phyloP scores from a whole-genome alignment of 2,797 vertebrate species.

The Numenius phaeopus region DNA sequence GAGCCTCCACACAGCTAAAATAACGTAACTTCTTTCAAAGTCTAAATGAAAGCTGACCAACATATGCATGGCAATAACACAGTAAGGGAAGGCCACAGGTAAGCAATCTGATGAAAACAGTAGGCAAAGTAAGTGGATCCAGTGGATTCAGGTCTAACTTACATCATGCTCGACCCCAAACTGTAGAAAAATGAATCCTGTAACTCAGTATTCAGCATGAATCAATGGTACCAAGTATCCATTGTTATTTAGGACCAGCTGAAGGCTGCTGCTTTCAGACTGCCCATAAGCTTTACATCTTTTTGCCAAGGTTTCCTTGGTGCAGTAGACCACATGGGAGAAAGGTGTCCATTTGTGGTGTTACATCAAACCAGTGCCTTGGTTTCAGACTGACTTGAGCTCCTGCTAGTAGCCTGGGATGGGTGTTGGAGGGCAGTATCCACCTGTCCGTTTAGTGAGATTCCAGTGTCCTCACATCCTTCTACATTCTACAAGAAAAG shows the following conservation, averaged over 20 bases:
- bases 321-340: background rate
- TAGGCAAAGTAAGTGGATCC: background rate
- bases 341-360: background rate
- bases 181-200: background rate
- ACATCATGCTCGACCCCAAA: background rate
- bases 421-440: background rate
- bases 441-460: background rate
- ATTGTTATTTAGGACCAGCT: background rate
- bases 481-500: background rate
- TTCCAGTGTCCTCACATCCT: background rate
- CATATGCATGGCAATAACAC: background rate
- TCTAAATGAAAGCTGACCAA: background rate
- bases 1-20: background rate
- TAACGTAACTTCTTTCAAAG: background rate
- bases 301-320: background rate
- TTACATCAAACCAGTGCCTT: background rate
- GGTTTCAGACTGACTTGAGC: background rate
- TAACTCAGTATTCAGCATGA: background rate
- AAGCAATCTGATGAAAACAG: background rate
- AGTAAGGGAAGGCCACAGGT: background rate
- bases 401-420: background rate
- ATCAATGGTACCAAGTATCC: background rate
- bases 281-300: background rate
- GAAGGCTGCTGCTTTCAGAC: background rate
- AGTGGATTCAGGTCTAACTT: background rate